A percentile compares a stretch with the other conserved stretches of the same genome.
Conservation (phyloP, 1,140 invertebrate species). For the Nasonia vitripennis region DNA sequence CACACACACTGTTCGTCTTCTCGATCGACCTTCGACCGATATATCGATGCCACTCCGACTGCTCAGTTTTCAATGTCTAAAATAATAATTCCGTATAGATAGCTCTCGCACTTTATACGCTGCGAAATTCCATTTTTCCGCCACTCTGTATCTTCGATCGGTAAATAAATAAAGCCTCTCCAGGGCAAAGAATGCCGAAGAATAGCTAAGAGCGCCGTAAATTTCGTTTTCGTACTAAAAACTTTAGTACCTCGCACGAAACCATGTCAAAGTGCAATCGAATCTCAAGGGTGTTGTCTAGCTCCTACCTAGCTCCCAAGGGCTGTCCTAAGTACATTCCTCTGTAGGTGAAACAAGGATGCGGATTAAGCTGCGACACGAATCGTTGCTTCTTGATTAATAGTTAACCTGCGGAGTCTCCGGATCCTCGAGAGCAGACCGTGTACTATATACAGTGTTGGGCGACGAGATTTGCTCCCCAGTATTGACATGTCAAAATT, state of each 20-base stretch:
- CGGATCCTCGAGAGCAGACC: neutral
- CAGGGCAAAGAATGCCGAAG: neutral
- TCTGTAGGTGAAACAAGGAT: conserved; percentile 27
- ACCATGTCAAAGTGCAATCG: conserved; percentile 26
- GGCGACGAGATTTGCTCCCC: neutral
- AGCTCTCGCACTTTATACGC: neutral
- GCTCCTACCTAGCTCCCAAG: neutral
- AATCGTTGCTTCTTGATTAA: conserved; percentile 45
- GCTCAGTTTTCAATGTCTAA: neutral
- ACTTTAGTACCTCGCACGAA: conserved; percentile 18
- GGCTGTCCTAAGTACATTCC: conserved; percentile 39
- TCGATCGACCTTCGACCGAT: neutral
- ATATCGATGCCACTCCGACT: neutral
- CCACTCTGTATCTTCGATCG: neutral
- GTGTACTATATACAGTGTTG: neutral
- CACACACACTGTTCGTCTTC: neutral
- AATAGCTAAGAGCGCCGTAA: neutral
- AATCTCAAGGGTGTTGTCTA: conserved; percentile 12
- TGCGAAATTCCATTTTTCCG: neutral
- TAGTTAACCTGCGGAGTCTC: conserved; percentile 15
- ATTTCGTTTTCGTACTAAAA: conserved; percentile 19
- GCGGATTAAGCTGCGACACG: conserved; percentile 24
- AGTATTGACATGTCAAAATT: too few relatives aligned
- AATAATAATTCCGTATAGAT: neutral
- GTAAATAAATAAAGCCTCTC: conserved; percentile 20